Evolutionary conservation across 2,797 vertebrate genomes (phyloP), one percentile per base, ranked within the genome.

Genomic region (Lacerta bilineata): DNA sequence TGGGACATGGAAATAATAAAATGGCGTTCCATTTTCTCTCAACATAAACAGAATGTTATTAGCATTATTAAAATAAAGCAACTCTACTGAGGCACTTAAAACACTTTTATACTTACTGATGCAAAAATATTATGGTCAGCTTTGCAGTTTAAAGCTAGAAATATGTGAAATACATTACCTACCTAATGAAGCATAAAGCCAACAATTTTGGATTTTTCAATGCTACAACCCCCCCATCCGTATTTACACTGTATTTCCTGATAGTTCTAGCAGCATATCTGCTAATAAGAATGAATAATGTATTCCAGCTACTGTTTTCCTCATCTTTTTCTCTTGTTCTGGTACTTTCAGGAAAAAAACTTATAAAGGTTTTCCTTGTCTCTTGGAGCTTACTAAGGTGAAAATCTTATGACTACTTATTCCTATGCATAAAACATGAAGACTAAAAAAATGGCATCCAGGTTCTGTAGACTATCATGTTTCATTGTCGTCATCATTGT

Each of bases 121-220:
- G 92, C 66, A 94, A 92, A 95, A 94, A 41, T 78, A 90, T 94
- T 93, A 95, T 69, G 71, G 82, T 91, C 89, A 83, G 11, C 89
- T 69, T 90, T 55, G 89, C 85, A 94, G 77, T 91, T 94, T 91
- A 94, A 94, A 64, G 88, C 80, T 88, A 61, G 33, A 94, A 95
- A 94, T 87, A 87, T 86, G 64, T 89, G 94, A 92, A 95, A 95
- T 87, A 93, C 89, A 94, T 95, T 95, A 93, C 43, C 79, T 93
- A 90, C 80, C 15, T 95, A 96, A 95, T 94, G 95, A 96, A 91
- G 88, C 79, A 2, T 84, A 92, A 29, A 92, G 76, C 41, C 83
- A 94, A 86, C 71, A 64, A 93, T 88, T 91, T 80, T 83, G 88
- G 83, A 88, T 91, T 93, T 93, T 94, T 93, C 90, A 93, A 71